Conservation (phyloP, 2,113 vertebrate genomes). For the Lepus europaeus region DNA sequence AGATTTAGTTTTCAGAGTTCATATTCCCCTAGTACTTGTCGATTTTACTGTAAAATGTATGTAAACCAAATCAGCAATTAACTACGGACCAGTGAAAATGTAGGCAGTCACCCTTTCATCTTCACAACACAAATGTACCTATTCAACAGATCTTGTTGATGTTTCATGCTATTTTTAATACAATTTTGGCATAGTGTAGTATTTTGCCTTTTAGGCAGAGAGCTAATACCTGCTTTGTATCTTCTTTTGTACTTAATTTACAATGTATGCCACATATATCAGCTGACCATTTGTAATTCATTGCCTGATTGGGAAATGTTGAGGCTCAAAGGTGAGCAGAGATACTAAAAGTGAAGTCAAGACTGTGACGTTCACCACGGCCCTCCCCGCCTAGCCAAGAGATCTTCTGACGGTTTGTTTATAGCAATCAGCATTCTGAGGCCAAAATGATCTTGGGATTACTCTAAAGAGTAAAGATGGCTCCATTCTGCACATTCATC, state of each 20-base stretch:
- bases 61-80: conserved; percentile 39
- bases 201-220: background rate
- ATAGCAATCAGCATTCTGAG: background rate
- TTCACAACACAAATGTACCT: background rate
- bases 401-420: background rate
- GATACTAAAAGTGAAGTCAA: background rate
- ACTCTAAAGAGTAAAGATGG: background rate
- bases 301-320: background rate
- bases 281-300: background rate
- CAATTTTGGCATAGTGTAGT: background rate
- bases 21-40: conserved; percentile 25
- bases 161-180: conserved; percentile 10
- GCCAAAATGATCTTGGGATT: background rate
- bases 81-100: background rate
- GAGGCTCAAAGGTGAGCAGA: background rate
- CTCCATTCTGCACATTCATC: background rate
- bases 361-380: background rate
- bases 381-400: background rate
- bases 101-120: background rate
- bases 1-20: conserved; percentile 29
- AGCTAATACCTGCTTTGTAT: background rate
- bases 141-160: background rate
- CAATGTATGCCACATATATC: background rate
- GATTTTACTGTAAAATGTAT: background rate
- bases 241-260: background rate